Percentiles rank a stretch among this genome's conserved stretches.
These are phyloP conservation scores for Onychostoma macrolepis DNA, from an alignment of 2,113 vertebrate genomes.

Conservation along the genomic window DNA sequence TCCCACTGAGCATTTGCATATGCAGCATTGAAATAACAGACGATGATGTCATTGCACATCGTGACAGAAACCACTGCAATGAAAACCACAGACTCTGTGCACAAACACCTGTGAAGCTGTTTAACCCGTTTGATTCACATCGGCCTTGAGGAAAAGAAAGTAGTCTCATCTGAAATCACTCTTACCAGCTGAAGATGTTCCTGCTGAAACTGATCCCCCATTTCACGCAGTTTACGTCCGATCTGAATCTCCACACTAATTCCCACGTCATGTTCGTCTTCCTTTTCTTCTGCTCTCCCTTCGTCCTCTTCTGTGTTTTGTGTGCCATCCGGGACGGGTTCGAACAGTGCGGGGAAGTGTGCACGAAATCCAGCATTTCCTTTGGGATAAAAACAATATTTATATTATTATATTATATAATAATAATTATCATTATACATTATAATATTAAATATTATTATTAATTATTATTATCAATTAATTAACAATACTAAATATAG, in stretches of 20 bases:
- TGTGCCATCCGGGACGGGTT: background rate
- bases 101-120: background rate
- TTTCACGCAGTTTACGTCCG: slow-evolving; percentile 52
- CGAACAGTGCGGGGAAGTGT: slow-evolving; percentile 17
- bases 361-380: slow-evolving; percentile 43
- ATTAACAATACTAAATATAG: too few species aligned
- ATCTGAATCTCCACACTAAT: slow-evolving; percentile 53
- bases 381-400: slow-evolving; percentile 32
- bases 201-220: slow-evolving; percentile 53
- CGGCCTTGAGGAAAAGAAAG: background rate
- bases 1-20: slow-evolving; percentile 15
- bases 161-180: background rate
- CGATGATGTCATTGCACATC: slow-evolving; percentile 18
- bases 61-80: slow-evolving; percentile 30
- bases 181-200: slow-evolving; percentile 56
- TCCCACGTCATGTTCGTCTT: slow-evolving; percentile 7
- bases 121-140: background rate
- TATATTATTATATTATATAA: background rate
- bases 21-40: background rate
- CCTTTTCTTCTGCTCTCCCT: slow-evolving; percentile 26
- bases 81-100: background rate
- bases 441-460: too few species aligned
- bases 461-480: too few species aligned
- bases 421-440: background rate
- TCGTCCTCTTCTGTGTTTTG: slow-evolving; percentile 14